A percentile compares a stretch with the other conserved stretches of the same genome.
Evolutionary conservation across 2,113 vertebrate genomes (phyloP).

Genomic region (Ailurus styani): DNA sequence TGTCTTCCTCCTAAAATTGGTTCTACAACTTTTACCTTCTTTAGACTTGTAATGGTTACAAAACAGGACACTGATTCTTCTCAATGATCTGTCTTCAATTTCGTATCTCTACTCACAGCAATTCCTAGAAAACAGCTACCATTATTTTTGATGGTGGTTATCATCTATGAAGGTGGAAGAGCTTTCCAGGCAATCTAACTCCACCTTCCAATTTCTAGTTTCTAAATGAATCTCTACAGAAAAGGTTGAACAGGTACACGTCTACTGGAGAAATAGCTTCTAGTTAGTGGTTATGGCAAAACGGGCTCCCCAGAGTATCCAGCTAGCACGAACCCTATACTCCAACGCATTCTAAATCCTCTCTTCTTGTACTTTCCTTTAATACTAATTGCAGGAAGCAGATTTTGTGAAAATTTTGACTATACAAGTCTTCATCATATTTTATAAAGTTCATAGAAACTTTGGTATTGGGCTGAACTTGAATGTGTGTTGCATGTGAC

Average conservation of each 20-base stretch:
- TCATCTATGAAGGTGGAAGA: neutral
- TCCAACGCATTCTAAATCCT: neutral
- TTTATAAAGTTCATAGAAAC: neutral
- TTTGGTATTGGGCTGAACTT: neutral
- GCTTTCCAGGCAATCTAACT: neutral
- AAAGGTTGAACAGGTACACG: neutral
- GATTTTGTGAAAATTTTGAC: neutral
- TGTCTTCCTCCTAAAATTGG: neutral
- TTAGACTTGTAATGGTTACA: neutral
- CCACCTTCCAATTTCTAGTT: neutral
- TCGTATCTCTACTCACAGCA: neutral
- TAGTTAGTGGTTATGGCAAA: neutral
- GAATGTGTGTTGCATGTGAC: neutral
- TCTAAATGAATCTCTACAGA: neutral
- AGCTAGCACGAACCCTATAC: neutral
- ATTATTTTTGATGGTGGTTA: neutral
- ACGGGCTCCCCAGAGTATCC: neutral
- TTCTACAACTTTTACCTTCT: neutral
- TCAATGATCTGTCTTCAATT: neutral
- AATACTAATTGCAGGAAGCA: neutral
- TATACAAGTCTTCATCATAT: neutral
- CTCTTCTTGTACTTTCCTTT: neutral
- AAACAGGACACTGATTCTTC: neutral
- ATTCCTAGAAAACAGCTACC: neutral
- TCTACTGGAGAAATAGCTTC: neutral